phyloP scores from a whole-genome alignment of 2,888 invertebrate species.

The Cerceris ruficornis region DNA sequence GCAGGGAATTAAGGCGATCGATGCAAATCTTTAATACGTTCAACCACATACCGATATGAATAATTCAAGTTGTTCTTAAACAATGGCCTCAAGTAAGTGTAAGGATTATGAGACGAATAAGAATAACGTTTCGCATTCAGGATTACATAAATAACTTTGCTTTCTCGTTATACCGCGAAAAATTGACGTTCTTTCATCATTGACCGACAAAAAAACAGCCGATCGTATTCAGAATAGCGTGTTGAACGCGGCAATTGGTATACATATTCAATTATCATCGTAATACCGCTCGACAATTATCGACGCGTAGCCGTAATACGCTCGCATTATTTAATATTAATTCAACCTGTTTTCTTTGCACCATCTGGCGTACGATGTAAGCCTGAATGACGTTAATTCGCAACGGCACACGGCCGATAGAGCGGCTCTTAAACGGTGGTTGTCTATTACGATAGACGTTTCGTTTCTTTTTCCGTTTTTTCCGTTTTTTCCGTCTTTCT shows the following conservation, averaged over 20 bases:
- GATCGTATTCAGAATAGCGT: background rate
- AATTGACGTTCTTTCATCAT: background rate
- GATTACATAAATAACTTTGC: background rate
- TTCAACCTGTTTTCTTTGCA: background rate
- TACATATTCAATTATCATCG: background rate
- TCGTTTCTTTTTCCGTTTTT: too few relatives aligned
- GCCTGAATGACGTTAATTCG: too few relatives aligned
- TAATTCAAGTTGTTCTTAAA: conserved; percentile 12
- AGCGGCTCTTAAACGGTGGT: too few relatives aligned
- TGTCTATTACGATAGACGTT: too few relatives aligned
- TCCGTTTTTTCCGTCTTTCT: too few relatives aligned
- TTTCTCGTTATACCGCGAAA: background rate
- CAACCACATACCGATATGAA: conserved; percentile 5
- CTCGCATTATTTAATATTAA: background rate
- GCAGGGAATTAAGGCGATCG: background rate
- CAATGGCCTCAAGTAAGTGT: background rate
- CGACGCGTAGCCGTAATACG: background rate
- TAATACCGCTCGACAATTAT: background rate
- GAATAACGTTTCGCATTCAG: background rate
- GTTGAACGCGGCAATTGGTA: background rate
- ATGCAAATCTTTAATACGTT: conserved; percentile 10
- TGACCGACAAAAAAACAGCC: background rate
- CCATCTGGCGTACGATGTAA: too few relatives aligned
- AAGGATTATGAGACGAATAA: conserved; percentile 10
- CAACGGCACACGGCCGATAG: too few relatives aligned